Conservation (phyloP, 2,113 vertebrate genomes). For the Tenrec ecaudatus region DNA sequence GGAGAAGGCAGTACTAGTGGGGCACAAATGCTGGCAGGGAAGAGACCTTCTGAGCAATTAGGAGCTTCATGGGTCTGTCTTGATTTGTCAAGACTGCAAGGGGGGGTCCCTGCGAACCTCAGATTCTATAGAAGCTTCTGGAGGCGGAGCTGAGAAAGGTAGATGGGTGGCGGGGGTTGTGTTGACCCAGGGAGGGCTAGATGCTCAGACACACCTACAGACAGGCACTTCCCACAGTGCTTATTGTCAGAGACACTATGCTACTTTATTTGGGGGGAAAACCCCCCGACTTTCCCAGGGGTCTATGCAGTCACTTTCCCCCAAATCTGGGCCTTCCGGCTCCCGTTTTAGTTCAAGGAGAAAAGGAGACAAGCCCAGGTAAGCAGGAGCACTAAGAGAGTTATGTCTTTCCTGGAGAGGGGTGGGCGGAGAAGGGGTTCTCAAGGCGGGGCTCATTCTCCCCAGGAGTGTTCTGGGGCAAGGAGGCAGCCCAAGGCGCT, state of each 20-base stretch:
- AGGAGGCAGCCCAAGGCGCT: not conserved
- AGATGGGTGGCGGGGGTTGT: too few relatives aligned
- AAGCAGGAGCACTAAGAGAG: not conserved
- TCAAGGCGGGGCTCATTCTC: not conserved
- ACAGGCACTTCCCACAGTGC: not conserved
- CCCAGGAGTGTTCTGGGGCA: not conserved
- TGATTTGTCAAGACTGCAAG: not conserved
- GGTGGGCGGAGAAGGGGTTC: not conserved
- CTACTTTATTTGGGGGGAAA: not conserved
- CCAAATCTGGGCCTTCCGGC: not conserved
- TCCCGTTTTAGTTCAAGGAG: conserved; percentile 3
- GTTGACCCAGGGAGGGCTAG: not conserved
- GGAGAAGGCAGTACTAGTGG: not conserved
- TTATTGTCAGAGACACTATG: not conserved
- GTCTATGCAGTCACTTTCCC: not conserved
- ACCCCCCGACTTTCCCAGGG: not conserved
- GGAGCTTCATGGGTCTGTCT: not conserved
- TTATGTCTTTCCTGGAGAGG: not conserved
- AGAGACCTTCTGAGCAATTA: not conserved
- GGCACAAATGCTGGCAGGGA: not conserved
- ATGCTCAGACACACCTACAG: not conserved
- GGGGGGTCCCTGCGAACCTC: rapidly evolving
- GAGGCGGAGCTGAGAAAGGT: too few relatives aligned
- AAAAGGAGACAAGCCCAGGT: not conserved
- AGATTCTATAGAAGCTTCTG: too few relatives aligned